Conservation (phyloP, 2,888 invertebrate species). For the Bedellia somnulentella region DNA sequence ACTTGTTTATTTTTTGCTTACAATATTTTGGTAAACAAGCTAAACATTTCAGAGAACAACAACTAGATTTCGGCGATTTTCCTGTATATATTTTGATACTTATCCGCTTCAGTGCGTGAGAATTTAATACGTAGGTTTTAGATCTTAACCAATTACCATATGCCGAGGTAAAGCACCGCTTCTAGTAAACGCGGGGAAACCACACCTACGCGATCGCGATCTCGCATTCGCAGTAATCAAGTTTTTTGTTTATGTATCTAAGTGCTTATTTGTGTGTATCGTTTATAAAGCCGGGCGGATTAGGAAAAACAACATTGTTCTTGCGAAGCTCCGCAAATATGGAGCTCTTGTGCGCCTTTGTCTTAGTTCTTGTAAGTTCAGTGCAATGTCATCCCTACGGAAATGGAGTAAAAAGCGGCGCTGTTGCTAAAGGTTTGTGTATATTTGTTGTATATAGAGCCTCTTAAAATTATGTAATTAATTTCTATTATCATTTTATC, state of each 20-base stretch:
- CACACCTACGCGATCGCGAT: conserved; percentile 30
- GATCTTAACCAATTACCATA: conserved; percentile 22
- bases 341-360: conserved; percentile 38
- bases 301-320: conserved; percentile 35
- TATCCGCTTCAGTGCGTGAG: no score
- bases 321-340: conserved; percentile 42
- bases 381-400: conserved; percentile 35
- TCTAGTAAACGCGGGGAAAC: conserved; percentile 27
- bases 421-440: conserved; percentile 41
- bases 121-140: no score
- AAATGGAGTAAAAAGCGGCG: conserved; percentile 40
- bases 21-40: no score
- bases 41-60: no score
- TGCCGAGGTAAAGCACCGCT: conserved; percentile 17
- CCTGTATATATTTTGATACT: no score
- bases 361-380: conserved; percentile 25
- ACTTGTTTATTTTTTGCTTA: no score
- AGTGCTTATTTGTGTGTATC: conserved; percentile 43
- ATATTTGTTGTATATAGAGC: no score
- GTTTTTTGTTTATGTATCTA: conserved; percentile 42
- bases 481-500: no score
- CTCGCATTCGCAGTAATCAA: conserved; percentile 38
- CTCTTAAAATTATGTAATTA: no score
- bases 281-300: conserved; percentile 46
- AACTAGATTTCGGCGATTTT: no score